Evolutionary conservation across 2,888 invertebrate genomes (phyloP).

Genomic region (Silvanus unidentatus): DNA sequence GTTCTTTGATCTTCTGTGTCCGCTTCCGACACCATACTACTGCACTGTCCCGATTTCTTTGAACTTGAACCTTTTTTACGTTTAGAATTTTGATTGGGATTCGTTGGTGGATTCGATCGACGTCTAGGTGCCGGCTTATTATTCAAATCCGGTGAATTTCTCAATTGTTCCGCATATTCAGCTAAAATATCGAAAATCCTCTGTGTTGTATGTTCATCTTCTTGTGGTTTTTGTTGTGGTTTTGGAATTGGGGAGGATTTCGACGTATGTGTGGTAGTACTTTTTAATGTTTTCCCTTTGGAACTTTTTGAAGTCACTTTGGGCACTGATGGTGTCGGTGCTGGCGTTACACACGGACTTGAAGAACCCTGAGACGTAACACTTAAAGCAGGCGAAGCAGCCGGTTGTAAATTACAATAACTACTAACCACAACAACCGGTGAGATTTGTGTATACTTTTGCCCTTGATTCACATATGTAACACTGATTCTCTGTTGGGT

Average conservation of each 20-base stretch:
- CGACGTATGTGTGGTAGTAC: constrained; percentile 50
- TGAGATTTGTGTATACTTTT: constrained; percentile 46
- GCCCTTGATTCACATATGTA: constrained; percentile 50
- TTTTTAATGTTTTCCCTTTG: constrained; percentile 54
- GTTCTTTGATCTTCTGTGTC: constrained; percentile 63
- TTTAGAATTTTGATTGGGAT: constrained; percentile 64
- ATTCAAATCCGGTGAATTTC: constrained; percentile 72
- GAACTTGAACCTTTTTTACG: constrained; percentile 60
- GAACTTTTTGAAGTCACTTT: constrained; percentile 37
- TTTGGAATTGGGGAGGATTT: constrained; percentile 63
- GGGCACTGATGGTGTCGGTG: constrained; percentile 44
- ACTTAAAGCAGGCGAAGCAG: constrained; percentile 52
- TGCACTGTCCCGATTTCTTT: constrained; percentile 50
- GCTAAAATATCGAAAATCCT: constrained; percentile 73
- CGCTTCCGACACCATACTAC: constrained; percentile 35
- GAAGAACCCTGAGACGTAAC: constrained; percentile 55
- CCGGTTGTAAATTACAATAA: constrained; percentile 48
- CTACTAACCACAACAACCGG: constrained; percentile 55
- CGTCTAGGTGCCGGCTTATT: constrained; percentile 75
- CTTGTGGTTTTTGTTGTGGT: constrained; percentile 67
- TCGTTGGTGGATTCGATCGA: constrained; percentile 67
- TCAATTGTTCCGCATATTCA: constrained; percentile 72
- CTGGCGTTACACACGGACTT: constrained; percentile 54
- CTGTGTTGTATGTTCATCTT: constrained; percentile 76
- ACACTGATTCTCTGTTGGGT: constrained; percentile 49